Conservation (phyloP, 2,113 vertebrate genomes). For the Tragelaphus buxtoni region DNA sequence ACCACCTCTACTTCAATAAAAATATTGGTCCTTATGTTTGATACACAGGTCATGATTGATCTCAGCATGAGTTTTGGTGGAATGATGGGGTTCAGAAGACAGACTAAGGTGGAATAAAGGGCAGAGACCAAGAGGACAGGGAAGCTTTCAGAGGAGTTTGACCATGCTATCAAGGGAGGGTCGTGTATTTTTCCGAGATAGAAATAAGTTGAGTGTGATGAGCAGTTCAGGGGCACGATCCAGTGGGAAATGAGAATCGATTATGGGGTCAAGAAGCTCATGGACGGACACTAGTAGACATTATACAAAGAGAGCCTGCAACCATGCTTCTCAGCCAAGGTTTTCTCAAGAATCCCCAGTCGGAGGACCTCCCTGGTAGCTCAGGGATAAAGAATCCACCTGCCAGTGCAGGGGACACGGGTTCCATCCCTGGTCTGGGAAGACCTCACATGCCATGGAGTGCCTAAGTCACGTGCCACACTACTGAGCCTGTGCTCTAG, state of each 20-base stretch:
- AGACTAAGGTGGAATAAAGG: not conserved
- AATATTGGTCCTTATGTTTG: not conserved
- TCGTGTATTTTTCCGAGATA: not conserved
- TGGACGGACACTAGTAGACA: not conserved
- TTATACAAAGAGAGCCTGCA: not conserved
- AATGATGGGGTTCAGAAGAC: not conserved
- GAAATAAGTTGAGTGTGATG: not conserved
- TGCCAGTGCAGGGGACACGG: not conserved
- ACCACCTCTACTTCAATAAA: not conserved
- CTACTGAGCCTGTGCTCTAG: not conserved
- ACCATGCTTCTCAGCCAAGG: not conserved
- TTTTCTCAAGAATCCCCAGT: not conserved
- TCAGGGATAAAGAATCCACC: not conserved
- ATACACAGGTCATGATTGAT: rapidly evolving
- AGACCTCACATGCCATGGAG: not conserved
- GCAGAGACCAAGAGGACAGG: not conserved
- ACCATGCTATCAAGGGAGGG: not conserved
- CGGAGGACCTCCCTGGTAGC: not conserved
- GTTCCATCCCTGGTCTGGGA: not conserved
- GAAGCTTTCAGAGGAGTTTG: not conserved
- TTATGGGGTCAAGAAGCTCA: too few relatives aligned
- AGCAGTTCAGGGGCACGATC: not conserved
- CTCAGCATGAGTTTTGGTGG: not conserved
- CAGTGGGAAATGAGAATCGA: not conserved
- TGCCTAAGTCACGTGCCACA: not conserved